Evolutionary conservation across 1,140 invertebrate species (phyloP), one percentile per base, ranked within the genome.

Genomic region (Archivesica marissinica): DNA sequence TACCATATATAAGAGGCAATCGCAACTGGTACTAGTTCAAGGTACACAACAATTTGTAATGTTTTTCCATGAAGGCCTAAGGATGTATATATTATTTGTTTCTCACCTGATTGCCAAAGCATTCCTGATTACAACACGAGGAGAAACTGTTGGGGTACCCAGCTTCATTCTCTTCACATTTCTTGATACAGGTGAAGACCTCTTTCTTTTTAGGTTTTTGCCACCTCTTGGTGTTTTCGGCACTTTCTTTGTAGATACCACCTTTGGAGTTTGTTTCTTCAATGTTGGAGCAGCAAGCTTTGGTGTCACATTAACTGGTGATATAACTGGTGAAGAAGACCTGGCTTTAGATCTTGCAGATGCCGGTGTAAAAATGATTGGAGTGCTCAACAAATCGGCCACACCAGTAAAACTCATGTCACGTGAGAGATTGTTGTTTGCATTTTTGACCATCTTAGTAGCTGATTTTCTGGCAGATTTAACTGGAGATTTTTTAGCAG

Each of bases 51-150:
- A n/a, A n/a, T n/a, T n/a, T n/a, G n/a, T n/a, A n/a, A n/a, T n/a
- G n/a, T n/a, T n/a, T n/a, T 11, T 20, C 44, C 44, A 11, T 50
- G 44, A 50, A 50, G 20, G 44, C 9, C 44, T 50, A 20, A 61
- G 17, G 56, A 9, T 15, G 9, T 61, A 11, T 9, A 9, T n/a
- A 61, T 61, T 61, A n/a, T 17, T 23, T 61, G 23, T 75, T 17
- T 23, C 30, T 54, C 33, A 83, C 80, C 80, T 79, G 11, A 93
- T 77, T 20, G 89, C 91, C 15, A 91, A 89, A 59, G 50, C 75
- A 30, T 87, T 87, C 52, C 64, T 87, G 61, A 78, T 59, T 28
- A 44, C 47, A 6, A 47, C 13, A 39, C 59, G 54, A 25, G 86
- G 77, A 0, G 68, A 75, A 7, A 38, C 15, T 44, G 23, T 77